phyloP scores from a whole-genome alignment of 1,140 invertebrate species.

The Tribolium madens region DNA sequence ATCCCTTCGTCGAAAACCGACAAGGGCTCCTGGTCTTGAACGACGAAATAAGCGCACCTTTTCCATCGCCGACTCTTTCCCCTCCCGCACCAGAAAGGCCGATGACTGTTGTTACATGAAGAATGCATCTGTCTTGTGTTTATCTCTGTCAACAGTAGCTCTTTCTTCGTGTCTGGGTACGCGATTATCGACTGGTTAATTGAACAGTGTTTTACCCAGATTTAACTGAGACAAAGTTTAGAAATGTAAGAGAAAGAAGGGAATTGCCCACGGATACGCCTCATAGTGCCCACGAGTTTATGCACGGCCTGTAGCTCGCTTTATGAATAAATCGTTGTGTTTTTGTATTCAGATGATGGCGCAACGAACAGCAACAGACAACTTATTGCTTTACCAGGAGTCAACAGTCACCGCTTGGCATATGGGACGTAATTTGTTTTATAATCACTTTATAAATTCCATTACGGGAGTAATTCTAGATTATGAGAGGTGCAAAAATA shows the following conservation, averaged over 20 bases:
- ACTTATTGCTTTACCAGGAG: constrained; percentile 24
- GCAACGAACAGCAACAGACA: constrained; percentile 21
- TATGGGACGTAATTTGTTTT: constrained; percentile 17
- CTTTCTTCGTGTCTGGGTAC: constrained; percentile 18
- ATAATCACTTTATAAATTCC: constrained; percentile 15
- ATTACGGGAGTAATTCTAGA: neutral
- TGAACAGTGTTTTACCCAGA: neutral
- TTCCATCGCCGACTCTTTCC: neutral
- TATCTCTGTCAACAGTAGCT: constrained; percentile 48
- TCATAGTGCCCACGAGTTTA: constrained; percentile 1
- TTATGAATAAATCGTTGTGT: constrained; percentile 17
- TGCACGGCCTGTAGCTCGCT: constrained; percentile 4
- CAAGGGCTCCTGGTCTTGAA: neutral
- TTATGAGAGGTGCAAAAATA: too few relatives aligned
- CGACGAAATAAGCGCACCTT: constrained; percentile 1
- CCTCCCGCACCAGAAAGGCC: constrained; percentile 24
- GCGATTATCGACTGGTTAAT: neutral
- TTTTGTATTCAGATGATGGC: constrained; percentile 28
- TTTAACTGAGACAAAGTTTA: neutral
- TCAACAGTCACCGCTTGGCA: neutral
- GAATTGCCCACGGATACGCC: neutral
- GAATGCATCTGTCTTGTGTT: constrained; percentile 50
- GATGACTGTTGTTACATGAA: constrained; percentile 51
- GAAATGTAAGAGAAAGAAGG: neutral
- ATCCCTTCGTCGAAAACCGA: neutral